Conservation (phyloP, 2,797 vertebrate genomes). For the Sebastiscus tertius region DNA sequence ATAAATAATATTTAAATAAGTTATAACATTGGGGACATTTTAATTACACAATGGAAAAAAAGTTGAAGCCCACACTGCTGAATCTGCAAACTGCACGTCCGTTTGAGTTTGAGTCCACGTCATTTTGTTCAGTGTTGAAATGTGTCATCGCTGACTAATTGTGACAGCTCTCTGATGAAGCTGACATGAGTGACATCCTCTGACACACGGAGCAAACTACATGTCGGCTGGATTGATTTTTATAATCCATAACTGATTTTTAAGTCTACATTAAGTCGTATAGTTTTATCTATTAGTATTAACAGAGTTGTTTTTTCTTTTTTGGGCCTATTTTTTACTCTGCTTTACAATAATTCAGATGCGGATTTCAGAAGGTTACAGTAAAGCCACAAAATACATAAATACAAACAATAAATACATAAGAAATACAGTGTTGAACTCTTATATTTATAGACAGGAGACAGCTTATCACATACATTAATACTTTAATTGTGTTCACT, state of each 20-base stretch:
- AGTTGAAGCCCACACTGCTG: background rate
- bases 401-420: background rate
- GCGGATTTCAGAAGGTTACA: background rate
- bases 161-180: background rate
- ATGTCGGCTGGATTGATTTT: background rate
- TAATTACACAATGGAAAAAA: background rate
- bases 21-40: background rate
- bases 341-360: background rate
- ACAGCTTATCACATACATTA: background rate
- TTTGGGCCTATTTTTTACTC: background rate
- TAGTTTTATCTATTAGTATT: background rate
- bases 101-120: constrained; percentile 19
- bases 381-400: background rate
- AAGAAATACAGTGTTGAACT: background rate
- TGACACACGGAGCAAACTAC: constrained; percentile 49
- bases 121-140: background rate
- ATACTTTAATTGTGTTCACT: background rate
- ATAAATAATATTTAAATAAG: background rate
- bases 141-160: constrained; percentile 37
- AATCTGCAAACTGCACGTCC: constrained; percentile 20
- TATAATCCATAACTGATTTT: background rate
- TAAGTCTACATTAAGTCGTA: background rate
- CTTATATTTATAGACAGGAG: background rate
- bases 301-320: background rate
- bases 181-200: constrained; percentile 48